Evolutionary conservation across 2,113 vertebrate genomes (phyloP).

Genomic region (Lota lota): DNA sequence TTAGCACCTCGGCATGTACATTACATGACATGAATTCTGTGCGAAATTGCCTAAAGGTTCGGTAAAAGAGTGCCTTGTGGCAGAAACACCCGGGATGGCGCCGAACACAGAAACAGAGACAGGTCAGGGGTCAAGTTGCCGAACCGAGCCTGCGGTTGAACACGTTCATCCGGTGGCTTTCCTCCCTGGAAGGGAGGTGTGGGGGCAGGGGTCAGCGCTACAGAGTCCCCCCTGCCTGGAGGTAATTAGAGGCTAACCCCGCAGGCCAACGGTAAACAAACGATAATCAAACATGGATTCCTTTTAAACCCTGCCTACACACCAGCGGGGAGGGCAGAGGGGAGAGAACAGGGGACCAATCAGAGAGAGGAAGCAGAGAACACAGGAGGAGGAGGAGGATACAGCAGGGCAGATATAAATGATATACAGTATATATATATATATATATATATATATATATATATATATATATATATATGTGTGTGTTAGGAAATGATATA

Average conservation of each 20-base stretch:
- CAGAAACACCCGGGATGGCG: too few species aligned
- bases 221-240: conserved; percentile 28
- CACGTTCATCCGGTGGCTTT: too few species aligned
- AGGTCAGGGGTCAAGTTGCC: too few species aligned
- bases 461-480: too few species aligned
- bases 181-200: conserved; percentile 25
- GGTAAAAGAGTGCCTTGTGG: too few species aligned
- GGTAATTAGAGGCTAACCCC: conserved; percentile 49
- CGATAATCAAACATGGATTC: conserved; percentile 50
- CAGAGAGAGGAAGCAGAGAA: not conserved
- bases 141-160: too few species aligned
- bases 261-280: conserved; percentile 46
- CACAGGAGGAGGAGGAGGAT: not conserved
- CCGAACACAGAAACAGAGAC: too few species aligned
- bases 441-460: too few species aligned
- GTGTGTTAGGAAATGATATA: too few species aligned
- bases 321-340: conserved; percentile 24
- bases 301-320: conserved; percentile 8
- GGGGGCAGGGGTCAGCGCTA: conserved; percentile 17
- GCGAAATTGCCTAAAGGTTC: not conserved
- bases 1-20: not conserved
- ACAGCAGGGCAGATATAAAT: too few species aligned
- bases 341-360: conserved; percentile 4
- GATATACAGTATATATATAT: too few species aligned
- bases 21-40: not conserved